Conservation (phyloP, 2,888 invertebrate species). For the Drosophila nr. perissopoda region DNA sequence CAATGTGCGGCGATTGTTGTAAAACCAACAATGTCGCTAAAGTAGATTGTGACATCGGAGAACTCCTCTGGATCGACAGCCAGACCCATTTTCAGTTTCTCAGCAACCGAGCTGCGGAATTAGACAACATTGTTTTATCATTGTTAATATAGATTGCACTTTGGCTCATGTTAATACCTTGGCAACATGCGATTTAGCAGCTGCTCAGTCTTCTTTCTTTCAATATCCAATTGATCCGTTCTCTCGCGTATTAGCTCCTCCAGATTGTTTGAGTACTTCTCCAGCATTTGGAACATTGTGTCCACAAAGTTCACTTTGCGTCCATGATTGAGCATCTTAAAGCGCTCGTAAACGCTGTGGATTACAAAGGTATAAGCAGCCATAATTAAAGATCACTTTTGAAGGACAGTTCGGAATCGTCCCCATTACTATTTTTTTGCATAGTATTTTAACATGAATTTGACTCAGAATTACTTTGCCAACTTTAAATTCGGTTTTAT, state of each 20-base stretch:
- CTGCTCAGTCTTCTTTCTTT: constrained; percentile 98
- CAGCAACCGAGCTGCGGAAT: constrained; percentile 92
- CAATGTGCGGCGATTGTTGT: constrained; percentile 96
- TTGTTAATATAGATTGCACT: not conserved
- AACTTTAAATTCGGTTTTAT: not conserved
- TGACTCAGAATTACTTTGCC: not conserved
- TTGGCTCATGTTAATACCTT: constrained; percentile 85
- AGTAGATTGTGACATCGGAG: constrained; percentile 96
- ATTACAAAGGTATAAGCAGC: not conserved
- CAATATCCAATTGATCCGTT: constrained; percentile 96
- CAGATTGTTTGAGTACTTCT: constrained; percentile 97
- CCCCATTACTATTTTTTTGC: not conserved
- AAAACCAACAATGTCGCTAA: constrained; percentile 97
- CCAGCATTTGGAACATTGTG: constrained; percentile 98
- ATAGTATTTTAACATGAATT: not conserved
- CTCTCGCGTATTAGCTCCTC: constrained; percentile 96
- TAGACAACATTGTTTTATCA: not conserved
- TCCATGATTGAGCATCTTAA: constrained; percentile 96
- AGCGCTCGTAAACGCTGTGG: constrained; percentile 90
- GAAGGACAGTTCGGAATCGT: not conserved
- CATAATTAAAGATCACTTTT: not conserved
- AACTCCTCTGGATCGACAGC: constrained; percentile 97
- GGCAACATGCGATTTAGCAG: constrained; percentile 95
- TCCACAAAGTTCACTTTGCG: constrained; percentile 97
- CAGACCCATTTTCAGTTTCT: constrained; percentile 94